Evolutionary conservation across 2,888 invertebrate species (phyloP), one percentile per base, ranked within the genome.

Genomic region (Aricia artaxerxes): DNA sequence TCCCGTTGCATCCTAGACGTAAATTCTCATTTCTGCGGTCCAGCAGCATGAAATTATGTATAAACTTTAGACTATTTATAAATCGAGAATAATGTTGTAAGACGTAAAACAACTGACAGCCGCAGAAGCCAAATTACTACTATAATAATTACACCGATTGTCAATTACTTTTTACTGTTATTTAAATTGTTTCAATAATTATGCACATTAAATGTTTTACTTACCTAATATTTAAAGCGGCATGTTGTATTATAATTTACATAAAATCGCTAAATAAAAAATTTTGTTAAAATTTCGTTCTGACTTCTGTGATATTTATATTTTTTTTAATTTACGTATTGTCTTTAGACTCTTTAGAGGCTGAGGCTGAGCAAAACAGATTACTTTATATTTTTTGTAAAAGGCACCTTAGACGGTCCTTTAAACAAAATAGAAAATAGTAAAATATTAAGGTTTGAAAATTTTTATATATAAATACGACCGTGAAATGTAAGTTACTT

Each of bases 91-190:
- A 87, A 85, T 85, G 85, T 84, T 87, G 83, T 89, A 84, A 89
- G 90, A 91, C 92, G 93, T 93, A 93, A 93, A 94, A 94, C 93
- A 93, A 91, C 89, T 94, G 94, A 94, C 94, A 94, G 91, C 92
- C 93, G 94, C 91, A 88, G 88, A 88, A 88, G 69, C 53, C 4
- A 61, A 49, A 60, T 60, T 60, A 60, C 3, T 16, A 24, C 16
- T 13, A 77, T 2, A 35, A 77, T 2, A 35, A 77, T 69, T 13
- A 16, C 4, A 69, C 35, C 35, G 11, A 69, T 13, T 24, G 3
- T 11, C 31, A 31, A 24, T 31, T 5, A 69, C 35, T 5, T 38
- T 35, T 69, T 69, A 38, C 2, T 69, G 35, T 38, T 11, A 31
- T 64, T 31, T 64, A 64, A 9, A 64, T 31, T 64, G 64, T 24